phyloP scores from a whole-genome alignment of 2,888 invertebrate species.

The Camponotus fellah region DNA sequence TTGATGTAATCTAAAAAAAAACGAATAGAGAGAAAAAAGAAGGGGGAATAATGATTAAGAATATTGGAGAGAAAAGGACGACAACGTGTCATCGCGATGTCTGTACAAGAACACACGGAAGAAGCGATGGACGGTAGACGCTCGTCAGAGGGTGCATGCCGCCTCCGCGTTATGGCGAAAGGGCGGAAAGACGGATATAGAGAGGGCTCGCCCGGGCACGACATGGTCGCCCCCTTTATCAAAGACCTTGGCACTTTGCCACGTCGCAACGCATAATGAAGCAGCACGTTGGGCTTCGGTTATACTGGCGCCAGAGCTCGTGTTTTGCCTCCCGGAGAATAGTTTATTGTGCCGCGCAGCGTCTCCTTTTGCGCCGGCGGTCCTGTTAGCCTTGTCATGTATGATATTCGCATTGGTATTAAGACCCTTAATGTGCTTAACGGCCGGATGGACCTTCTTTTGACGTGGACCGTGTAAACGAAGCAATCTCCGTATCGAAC shows the following conservation, averaged over 20 bases:
- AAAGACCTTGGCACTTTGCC: slow-evolving; percentile 84
- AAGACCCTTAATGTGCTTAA: slow-evolving; percentile 33
- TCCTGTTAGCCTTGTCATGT: slow-evolving; percentile 52
- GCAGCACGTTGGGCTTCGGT: slow-evolving; percentile 82
- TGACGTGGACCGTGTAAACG: neutral
- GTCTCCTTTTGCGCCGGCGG: slow-evolving; percentile 51
- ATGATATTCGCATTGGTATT: slow-evolving; percentile 66
- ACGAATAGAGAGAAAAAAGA: neutral
- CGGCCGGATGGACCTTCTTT: neutral
- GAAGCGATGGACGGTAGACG: slow-evolving; percentile 55
- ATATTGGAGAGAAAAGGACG: slow-evolving; percentile 24
- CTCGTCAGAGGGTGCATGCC: slow-evolving; percentile 66
- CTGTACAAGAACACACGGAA: slow-evolving; percentile 42
- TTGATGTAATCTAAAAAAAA: neutral
- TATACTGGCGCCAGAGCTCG: slow-evolving; percentile 76
- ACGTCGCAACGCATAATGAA: slow-evolving; percentile 84
- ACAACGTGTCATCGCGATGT: slow-evolving; percentile 13
- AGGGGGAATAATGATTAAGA: neutral
- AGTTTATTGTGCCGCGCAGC: slow-evolving; percentile 84
- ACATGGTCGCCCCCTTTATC: slow-evolving; percentile 74
- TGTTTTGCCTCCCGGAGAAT: slow-evolving; percentile 82
- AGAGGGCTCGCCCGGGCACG: slow-evolving; percentile 65
- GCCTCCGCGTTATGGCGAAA: slow-evolving; percentile 67
- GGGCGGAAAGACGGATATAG: slow-evolving; percentile 66
- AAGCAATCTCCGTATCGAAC: neutral